Base-by-base conservation (phyloP, 2,113 vertebrate species). In the Tragelaphus scriptus region DNA sequence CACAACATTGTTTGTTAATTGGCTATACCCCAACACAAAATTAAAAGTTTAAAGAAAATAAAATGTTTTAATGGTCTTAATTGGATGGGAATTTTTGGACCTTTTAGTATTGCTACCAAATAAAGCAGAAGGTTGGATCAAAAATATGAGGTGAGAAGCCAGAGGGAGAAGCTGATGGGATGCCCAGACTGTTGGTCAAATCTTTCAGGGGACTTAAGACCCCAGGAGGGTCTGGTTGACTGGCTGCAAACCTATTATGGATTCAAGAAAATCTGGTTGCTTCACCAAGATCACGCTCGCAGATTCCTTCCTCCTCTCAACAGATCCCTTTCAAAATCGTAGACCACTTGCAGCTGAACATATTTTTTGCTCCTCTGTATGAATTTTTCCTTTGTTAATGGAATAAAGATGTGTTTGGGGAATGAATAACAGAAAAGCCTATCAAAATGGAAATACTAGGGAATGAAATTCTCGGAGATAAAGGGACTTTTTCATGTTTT, bases 211-310 rank as follows among this genome's bases (percentile, higher is more conserved):
- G 53, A 58, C 26, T 32, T 89, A 49, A 75, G 17, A 65, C 36
- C n/a, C 30, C 25, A 56, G 23, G 15, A 16, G 2, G 58, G 44
- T 26, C 63, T 71, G 19, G 68, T n/a, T 94, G 28, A 16, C 51
- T 40, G 8, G 25, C 36, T 81, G 30, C 47, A 65, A 77, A 88
- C 19, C 47, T 81, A 21, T 23, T 53, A 1, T 11, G 89, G 82
- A n/a, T n/a, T 63, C 63, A 40, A 80, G 30, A 28, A 28, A 25
- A 58, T 55, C 44, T 16, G 25, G 26, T 44, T 30, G 7, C 25
- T 44, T n/a, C 16, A 17, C 1, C 8, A 28, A 7, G 40, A 30
- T 25, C 7, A 2, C 3, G 11, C 23, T 40, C 13, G 6, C 17
- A 25, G 79, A 58, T 13, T n/a, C 32, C 44, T 84, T 4, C 4